Evolutionary conservation across 2,888 invertebrate species (phyloP).

Genomic region (Polymixis lichenea): DNA sequence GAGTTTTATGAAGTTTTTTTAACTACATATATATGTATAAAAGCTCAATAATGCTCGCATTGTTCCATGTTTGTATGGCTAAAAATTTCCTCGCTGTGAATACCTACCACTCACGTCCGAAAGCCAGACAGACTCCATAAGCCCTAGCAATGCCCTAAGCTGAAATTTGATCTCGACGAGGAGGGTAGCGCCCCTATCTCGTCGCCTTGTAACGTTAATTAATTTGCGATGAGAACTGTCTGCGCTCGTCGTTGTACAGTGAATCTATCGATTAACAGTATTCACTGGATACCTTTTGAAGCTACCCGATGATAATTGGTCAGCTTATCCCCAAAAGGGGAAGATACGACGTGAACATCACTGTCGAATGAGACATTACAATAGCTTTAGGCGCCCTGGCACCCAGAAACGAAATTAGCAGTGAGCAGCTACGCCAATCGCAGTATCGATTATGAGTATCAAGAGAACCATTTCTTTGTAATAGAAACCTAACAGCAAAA

Average conservation of each 20-base stretch:
- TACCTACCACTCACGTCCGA: not conserved
- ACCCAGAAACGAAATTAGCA: not conserved
- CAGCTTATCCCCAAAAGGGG: not conserved
- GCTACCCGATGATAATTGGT: not conserved
- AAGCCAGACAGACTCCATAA: constrained; percentile 1
- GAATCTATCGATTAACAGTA: constrained; percentile 3
- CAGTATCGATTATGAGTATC: not conserved
- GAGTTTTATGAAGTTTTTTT: not conserved
- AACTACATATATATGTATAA: not conserved
- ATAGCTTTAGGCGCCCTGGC: not conserved
- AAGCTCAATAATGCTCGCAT: not conserved
- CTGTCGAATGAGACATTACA: not conserved
- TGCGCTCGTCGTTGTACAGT: constrained; percentile 9
- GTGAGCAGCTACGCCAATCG: not conserved
- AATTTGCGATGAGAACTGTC: constrained; percentile 26
- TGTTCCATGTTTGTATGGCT: not conserved
- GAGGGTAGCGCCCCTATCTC: constrained; percentile 10
- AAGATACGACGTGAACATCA: not conserved
- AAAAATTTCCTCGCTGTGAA: not conserved
- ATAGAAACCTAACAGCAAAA: not conserved
- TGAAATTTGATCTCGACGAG: constrained; percentile 5
- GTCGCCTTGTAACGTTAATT: constrained; percentile 42
- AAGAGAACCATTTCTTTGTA: not conserved
- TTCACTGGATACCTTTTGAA: constrained; percentile 6
- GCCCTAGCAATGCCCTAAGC: not conserved